Evolutionary conservation across 2,888 invertebrate species (phyloP).

Genomic region (Axea sp.): DNA sequence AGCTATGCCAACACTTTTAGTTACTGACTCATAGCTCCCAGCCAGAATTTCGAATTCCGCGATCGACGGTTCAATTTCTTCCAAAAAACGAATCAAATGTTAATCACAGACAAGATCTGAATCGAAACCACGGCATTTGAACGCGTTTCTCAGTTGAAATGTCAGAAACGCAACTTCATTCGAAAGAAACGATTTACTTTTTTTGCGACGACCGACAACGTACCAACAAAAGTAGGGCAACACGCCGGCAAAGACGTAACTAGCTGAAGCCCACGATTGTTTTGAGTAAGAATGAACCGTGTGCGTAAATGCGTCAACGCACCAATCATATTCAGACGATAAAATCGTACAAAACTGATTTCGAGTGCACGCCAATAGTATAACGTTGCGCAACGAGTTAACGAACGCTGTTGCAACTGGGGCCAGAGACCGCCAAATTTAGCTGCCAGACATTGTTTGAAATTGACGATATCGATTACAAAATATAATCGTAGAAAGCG

Average conservation of each 20-base stretch:
- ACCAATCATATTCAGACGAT: constrained; percentile 24
- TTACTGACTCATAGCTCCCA: constrained; percentile 70
- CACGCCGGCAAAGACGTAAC: too few relatives aligned
- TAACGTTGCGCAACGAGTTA: constrained; percentile 73
- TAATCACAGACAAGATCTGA: too few relatives aligned
- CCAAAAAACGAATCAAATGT: too few relatives aligned
- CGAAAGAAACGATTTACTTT: too few relatives aligned
- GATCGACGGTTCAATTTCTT: constrained; percentile 18
- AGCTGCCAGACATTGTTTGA: constrained; percentile 73
- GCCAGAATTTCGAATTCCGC: constrained; percentile 60
- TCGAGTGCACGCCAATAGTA: constrained; percentile 64
- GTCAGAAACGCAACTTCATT: too few relatives aligned
- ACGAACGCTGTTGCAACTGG: constrained; percentile 68
- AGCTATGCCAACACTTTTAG: constrained; percentile 71
- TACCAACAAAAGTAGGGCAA: too few relatives aligned
- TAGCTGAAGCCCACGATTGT: too few relatives aligned
- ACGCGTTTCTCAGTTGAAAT: too few relatives aligned
- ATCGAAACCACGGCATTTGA: too few relatives aligned
- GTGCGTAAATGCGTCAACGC: too few relatives aligned
- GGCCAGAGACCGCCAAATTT: constrained; percentile 74
- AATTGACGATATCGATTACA: constrained; percentile 76
- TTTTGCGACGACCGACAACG: too few relatives aligned
- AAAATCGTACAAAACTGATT: constrained; percentile 46
- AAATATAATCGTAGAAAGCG: constrained; percentile 66
- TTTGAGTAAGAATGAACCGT: too few relatives aligned